Percentiles rank a stretch among this genome's conserved stretches.
phyloP scores from a whole-genome alignment of 1,140 invertebrate species.

The Drosophila lini region DNA sequence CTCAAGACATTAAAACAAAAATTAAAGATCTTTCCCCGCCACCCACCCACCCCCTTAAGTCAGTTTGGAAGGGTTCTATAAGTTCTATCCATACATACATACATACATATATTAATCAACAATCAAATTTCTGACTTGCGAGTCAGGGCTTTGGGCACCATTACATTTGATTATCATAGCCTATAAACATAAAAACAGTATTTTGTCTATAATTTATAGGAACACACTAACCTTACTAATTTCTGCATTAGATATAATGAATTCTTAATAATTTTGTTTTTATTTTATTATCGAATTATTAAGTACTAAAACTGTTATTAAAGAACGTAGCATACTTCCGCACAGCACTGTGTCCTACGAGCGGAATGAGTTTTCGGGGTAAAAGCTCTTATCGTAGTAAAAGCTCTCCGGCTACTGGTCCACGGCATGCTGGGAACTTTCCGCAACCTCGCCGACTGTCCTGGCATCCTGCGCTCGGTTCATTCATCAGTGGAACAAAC shows the following conservation, averaged over 20 bases:
- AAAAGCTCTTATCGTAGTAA: conserved; percentile 57
- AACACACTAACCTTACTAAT: background rate
- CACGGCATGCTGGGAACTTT: conserved; percentile 59
- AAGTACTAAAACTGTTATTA: background rate
- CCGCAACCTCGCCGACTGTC: conserved; percentile 57
- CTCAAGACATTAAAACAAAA: too few relatives aligned
- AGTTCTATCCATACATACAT: background rate
- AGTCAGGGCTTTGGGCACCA: too few relatives aligned
- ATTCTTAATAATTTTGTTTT: background rate
- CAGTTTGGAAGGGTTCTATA: background rate
- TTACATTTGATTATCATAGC: too few relatives aligned
- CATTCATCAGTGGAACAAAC: conserved; percentile 77
- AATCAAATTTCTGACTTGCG: background rate
- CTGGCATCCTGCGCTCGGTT: conserved; percentile 63
- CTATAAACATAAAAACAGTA: too few relatives aligned
- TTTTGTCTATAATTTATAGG: too few relatives aligned
- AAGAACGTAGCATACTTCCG: background rate
- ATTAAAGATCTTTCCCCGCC: too few relatives aligned
- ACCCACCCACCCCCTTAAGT: background rate
- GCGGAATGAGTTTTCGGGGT: background rate
- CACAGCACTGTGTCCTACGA: background rate
- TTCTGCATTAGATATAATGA: background rate
- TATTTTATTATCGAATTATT: background rate
- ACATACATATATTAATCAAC: background rate
- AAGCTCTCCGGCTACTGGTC: conserved; percentile 52